Evolutionary conservation across 1,140 invertebrate species (phyloP).

Genomic region (Macrosteles quadrilineatus): DNA sequence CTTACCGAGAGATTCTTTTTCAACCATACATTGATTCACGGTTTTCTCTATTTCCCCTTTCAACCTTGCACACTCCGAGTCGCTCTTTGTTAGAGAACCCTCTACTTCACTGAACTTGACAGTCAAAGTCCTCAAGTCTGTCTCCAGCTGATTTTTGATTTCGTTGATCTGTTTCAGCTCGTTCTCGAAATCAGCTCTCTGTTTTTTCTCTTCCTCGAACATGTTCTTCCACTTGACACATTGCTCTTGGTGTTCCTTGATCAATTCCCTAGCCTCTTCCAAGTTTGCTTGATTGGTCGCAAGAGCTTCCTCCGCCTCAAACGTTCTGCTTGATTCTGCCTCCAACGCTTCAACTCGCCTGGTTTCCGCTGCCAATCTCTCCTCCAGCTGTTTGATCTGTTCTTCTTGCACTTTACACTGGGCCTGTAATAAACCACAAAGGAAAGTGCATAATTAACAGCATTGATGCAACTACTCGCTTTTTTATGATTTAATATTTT

Average conservation of each 20-base stretch:
- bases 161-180: conserved; percentile 20
- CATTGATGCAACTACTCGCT: too few relatives aligned
- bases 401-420: conserved; percentile 54
- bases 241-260: conserved; percentile 2
- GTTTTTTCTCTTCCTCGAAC: conserved; percentile 22
- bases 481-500: too few relatives aligned
- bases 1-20: neutral
- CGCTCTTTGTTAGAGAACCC: neutral
- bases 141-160: conserved; percentile 9
- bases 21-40: conserved; percentile 23
- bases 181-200: neutral
- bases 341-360: conserved; percentile 51
- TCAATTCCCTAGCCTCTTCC: conserved; percentile 39
- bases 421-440: too few relatives aligned
- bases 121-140: conserved; percentile 19
- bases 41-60: neutral
- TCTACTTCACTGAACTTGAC: conserved; percentile 13
- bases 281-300: conserved; percentile 50
- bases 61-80: too few relatives aligned
- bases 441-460: too few relatives aligned
- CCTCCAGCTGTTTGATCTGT: conserved; percentile 57
- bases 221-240: conserved; percentile 42
- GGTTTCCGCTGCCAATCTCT: conserved; percentile 52
- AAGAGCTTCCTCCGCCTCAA: conserved; percentile 55
- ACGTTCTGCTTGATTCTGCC: conserved; percentile 55